Conservation (phyloP, 1,140 invertebrate genomes). For the Battus philenor region DNA sequence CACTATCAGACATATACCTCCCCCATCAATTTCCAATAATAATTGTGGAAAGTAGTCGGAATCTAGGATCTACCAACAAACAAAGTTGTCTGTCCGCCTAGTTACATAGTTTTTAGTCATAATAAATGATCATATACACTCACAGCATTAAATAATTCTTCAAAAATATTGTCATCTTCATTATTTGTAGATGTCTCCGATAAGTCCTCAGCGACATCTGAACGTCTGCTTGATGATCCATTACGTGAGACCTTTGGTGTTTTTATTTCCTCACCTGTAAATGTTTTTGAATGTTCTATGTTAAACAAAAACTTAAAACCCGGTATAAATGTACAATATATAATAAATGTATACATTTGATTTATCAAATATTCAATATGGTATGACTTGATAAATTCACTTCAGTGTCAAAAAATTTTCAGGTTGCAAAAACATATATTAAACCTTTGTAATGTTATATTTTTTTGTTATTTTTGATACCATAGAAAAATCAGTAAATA, state of each 20-base stretch:
- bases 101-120: neutral
- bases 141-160: conserved; percentile 82
- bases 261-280: conserved; percentile 63
- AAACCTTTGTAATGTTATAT: too few relatives aligned
- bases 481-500: too few relatives aligned
- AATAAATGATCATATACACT: conserved; percentile 26
- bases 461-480: too few relatives aligned
- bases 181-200: conserved; percentile 84
- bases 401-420: too few relatives aligned
- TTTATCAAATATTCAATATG: too few relatives aligned
- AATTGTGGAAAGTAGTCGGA: neutral
- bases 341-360: too few relatives aligned
- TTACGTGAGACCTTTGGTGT: conserved; percentile 59
- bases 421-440: too few relatives aligned
- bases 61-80: neutral
- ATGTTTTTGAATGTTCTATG: too few relatives aligned
- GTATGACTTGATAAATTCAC: too few relatives aligned
- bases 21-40: neutral
- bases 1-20: neutral
- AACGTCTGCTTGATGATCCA: conserved; percentile 62
- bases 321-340: too few relatives aligned
- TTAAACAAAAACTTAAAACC: too few relatives aligned
- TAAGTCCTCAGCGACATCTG: conserved; percentile 77
- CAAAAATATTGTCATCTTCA: conserved; percentile 82
- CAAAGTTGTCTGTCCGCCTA: neutral